Evolutionary conservation across 2,888 invertebrate species (phyloP), one percentile per base, ranked within the genome.

Genomic region (Venustoraphidia nigricollis): DNA sequence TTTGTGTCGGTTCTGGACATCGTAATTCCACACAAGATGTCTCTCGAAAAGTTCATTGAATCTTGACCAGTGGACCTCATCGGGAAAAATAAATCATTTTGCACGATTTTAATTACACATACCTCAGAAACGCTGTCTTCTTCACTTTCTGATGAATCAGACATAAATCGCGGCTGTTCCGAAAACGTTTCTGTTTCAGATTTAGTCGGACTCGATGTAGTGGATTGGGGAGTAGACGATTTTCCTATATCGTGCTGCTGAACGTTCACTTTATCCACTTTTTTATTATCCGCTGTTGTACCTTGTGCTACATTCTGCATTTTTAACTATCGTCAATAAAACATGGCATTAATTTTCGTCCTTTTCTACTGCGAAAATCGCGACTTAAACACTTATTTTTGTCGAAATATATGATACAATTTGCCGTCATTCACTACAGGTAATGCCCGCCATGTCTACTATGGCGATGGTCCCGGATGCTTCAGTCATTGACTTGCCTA

Each of bases 121-220:
- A 93, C 92, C 89, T 92, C 92, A 64, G 91, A 92, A 68, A 89
- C 89, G 72, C 92, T 92, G 70, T 92, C 93, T 73, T 92, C 92
- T 70, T 93, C 93, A 70, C 91, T 92, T 76, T 90, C 92, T 64
- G 92, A 92, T 69, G 91, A 82, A 76, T 91, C 91, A 71, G 88
- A 85, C 77, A 89, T 88, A 78, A 82, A 87, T 75, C 85, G 84
- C 66, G 84, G 83, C 68, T 83, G 86, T 67, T 85, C 86, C 66
- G 83, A 81, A 75, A 81, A 83, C 68, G 86, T 87, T 76, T 88
- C 88, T 67, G 85, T 86, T 75, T 84, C 84, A 66, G 87, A 83
- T 75, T 83, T 83, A 67, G 81, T 80, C 69, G 83, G 83, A 75
- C 82, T 83, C 67, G 82, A 82, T 75, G 81, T 81, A 70, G 79